Evolutionary conservation across 2,888 invertebrate genomes (phyloP), one percentile per base, ranked within the genome.

Genomic region (Plagodis pulveraria): DNA sequence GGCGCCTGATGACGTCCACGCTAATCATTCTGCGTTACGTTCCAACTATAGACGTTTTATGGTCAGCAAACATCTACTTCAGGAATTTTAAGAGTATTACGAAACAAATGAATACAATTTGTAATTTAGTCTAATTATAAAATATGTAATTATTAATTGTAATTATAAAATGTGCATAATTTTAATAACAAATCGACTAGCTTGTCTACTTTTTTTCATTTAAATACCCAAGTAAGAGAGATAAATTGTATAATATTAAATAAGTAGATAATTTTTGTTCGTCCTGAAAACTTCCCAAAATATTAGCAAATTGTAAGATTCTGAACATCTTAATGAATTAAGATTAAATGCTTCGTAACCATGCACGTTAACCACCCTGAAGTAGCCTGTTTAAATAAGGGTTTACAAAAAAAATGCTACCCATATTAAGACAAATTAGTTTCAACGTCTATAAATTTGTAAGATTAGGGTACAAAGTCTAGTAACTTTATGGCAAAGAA

Each of bases 1-100:
- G 73, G 73, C 74, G 79, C 73, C 77, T 80, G 77, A 80, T 80
- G 81, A 81, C 71, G 64, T 67, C 55, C 55, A 64, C 65, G 57
- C 67, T 80, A 81, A 81, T 77, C 72, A 77, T 48, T 52, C 33
- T 12, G 34, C 40, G 48, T 45, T 5, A 10, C 10, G 40, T 40
- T 40, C 10, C 8, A 40, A 6, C 40, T 40, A 0, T 40, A 36
- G 6, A 7, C 5, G 22, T 22, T 36, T 8, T 36, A 36, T 36
- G 36, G 8, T 36, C 36, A 36, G 36, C 36, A 22, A 22, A 22
- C 2, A 22, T 22, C 22, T 22, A 22, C 22, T 22, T 22, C 22
- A 22, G 22, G 22, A 22, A 22, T 22, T 2, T 22, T 22, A 22
- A 22, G n/a, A 22, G 22, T 22, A 22, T 22, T 22, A 1, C 4